Conservation (phyloP, 2,797 vertebrate genomes). For the Cossypha dichroa region DNA sequence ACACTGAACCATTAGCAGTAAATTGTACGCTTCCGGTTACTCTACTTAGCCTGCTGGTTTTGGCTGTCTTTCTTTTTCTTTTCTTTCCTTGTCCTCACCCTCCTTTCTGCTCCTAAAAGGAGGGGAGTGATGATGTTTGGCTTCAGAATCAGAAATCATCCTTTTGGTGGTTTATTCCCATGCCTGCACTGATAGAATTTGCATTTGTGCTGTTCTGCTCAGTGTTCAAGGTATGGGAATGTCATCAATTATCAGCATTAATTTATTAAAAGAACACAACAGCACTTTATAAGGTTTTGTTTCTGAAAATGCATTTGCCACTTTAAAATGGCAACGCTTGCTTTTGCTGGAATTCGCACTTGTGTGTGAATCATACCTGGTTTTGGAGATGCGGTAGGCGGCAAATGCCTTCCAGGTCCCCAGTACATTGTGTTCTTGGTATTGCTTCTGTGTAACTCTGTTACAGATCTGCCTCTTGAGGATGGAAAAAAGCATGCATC, state of each 20-base stretch:
- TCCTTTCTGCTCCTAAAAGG: not conserved
- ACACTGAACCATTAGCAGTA: slow-evolving; percentile 7
- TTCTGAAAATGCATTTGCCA: not conserved
- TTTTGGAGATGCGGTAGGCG: not conserved
- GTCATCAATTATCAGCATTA: not conserved
- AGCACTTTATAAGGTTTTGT: not conserved
- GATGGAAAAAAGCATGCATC: not conserved
- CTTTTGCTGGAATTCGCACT: not conserved
- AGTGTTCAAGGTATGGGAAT: not conserved
- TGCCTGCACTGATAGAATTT: not conserved
- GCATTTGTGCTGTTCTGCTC: rapidly evolving
- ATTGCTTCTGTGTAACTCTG: not conserved
- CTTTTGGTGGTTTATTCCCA: not conserved
- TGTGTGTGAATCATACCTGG: not conserved
- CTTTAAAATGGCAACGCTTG: not conserved
- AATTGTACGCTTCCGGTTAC: not conserved
- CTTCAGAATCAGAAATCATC: not conserved
- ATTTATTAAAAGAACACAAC: not conserved
- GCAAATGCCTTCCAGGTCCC: not conserved
- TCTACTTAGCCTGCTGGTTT: slow-evolving; percentile 21
- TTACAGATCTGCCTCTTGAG: not conserved
- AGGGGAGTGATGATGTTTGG: not conserved
- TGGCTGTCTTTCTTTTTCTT: not conserved
- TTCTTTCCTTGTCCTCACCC: not conserved
- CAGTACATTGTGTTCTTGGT: not conserved